phyloP scores from a whole-genome alignment of 2,888 invertebrate genomes.

The Spodoptera littoralis region DNA sequence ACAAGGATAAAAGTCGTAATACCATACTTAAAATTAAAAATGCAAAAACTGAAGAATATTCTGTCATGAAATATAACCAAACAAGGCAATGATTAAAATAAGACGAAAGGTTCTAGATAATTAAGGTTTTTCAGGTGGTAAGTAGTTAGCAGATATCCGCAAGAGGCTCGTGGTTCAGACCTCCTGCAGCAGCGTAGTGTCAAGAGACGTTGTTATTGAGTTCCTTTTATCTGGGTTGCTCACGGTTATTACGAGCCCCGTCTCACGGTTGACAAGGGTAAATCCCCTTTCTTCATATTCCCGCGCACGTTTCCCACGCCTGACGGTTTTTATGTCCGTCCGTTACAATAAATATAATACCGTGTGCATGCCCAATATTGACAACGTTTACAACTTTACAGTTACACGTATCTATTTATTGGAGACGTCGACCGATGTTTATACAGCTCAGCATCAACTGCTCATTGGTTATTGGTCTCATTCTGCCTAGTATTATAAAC shows the following conservation, averaged over 20 bases:
- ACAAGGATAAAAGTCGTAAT: no score
- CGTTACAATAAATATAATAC: slow-evolving; percentile 58
- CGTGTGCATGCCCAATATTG: slow-evolving; percentile 43
- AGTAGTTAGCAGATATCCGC: no score
- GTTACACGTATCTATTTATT: slow-evolving; percentile 1
- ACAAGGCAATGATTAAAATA: no score
- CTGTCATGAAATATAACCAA: no score
- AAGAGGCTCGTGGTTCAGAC: slow-evolving; percentile 10
- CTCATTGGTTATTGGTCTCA: no score
- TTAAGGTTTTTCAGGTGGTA: no score
- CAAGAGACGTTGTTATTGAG: slow-evolving; percentile 65
- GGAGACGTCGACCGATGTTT: no score
- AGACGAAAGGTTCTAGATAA: no score
- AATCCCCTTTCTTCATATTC: slow-evolving; percentile 85
- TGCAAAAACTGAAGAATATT: no score
- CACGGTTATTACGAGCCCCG: slow-evolving; percentile 78
- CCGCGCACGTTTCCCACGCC: slow-evolving; percentile 60
- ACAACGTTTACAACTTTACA: slow-evolving; percentile 45
- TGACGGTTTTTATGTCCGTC: slow-evolving; percentile 59
- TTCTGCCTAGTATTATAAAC: no score
- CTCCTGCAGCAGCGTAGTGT: slow-evolving; percentile 55
- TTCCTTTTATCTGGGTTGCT: slow-evolving; percentile 76
- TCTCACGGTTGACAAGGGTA: slow-evolving; percentile 83
- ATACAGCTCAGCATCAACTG: no score
- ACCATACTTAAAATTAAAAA: no score